A percentile compares a stretch with the other conserved stretches of the same genome.
phyloP scores from a whole-genome alignment of 2,113 vertebrate genomes.

The Ochotona princeps region DNA sequence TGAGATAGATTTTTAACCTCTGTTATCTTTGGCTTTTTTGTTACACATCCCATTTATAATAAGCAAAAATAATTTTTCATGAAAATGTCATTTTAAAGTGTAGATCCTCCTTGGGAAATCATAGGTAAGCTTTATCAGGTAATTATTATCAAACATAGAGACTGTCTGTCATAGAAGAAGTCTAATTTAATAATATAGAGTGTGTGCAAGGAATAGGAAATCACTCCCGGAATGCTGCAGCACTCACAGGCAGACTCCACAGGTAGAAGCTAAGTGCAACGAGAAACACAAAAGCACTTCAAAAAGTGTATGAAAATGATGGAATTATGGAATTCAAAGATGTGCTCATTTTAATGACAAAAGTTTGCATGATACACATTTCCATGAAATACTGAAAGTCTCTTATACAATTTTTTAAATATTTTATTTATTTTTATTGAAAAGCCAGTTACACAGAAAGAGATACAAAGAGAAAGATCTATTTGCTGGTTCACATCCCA shows the following conservation, averaged over 20 bases:
- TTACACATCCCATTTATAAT: not conserved
- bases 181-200: not conserved
- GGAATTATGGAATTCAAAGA: too few species aligned
- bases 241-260: not conserved
- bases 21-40: not conserved
- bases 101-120: not conserved
- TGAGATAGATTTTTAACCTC: not conserved
- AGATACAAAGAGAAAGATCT: too few species aligned
- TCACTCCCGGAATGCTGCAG: not conserved
- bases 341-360: too few species aligned
- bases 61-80: not conserved
- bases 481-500: too few species aligned
- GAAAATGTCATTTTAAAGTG: constrained; percentile 1
- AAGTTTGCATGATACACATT: too few species aligned
- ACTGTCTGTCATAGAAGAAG: not conserved
- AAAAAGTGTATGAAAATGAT: too few species aligned
- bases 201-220: not conserved
- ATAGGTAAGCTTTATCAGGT: not conserved
- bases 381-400: too few species aligned
- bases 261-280: not conserved
- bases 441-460: too few species aligned
- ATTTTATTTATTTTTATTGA: too few species aligned
- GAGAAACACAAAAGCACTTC: not conserved
- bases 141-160: constrained; percentile 35
- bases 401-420: not conserved